phyloP scores from a whole-genome alignment of 2,113 vertebrate genomes.

The Danionella cerebrum region DNA sequence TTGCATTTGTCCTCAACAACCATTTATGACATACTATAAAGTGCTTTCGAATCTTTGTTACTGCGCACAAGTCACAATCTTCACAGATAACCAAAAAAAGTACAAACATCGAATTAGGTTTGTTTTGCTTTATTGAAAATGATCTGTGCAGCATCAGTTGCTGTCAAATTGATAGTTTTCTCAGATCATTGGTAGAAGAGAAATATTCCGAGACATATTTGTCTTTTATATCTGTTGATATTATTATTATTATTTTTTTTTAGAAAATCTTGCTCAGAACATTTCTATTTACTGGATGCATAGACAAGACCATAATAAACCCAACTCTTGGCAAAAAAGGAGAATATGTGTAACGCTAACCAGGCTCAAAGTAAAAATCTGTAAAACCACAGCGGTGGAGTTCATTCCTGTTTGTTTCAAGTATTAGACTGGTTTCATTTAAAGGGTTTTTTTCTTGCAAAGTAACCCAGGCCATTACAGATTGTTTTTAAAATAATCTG shows the following conservation, averaged over 20 bases:
- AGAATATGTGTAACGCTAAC: not conserved
- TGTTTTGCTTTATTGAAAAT: conserved; percentile 65
- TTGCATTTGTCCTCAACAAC: no score
- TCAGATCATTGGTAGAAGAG: conserved; percentile 9
- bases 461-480: not conserved
- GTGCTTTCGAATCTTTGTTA: no score
- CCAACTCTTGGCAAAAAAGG: not conserved
- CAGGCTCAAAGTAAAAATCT: conserved; percentile 16
- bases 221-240: not conserved
- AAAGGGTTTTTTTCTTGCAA: not conserved
- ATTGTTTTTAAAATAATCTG: conserved; percentile 35
- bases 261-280: not conserved
- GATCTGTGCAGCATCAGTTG: conserved; percentile 50
- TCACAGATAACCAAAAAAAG: no score
- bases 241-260: not conserved
- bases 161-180: conserved; percentile 32
- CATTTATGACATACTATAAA: no score
- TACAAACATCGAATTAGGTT: no score
- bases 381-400: not conserved
- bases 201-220: not conserved
- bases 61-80: no score
- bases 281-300: conserved; percentile 25
- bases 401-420: conserved; percentile 2
- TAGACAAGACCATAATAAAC: conserved; percentile 30
- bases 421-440: not conserved